These are phyloP conservation scores for Palythoa grandiflora DNA, from an alignment of 92 coral and sea anemone genomes.

Conservation along the genomic window DNA sequence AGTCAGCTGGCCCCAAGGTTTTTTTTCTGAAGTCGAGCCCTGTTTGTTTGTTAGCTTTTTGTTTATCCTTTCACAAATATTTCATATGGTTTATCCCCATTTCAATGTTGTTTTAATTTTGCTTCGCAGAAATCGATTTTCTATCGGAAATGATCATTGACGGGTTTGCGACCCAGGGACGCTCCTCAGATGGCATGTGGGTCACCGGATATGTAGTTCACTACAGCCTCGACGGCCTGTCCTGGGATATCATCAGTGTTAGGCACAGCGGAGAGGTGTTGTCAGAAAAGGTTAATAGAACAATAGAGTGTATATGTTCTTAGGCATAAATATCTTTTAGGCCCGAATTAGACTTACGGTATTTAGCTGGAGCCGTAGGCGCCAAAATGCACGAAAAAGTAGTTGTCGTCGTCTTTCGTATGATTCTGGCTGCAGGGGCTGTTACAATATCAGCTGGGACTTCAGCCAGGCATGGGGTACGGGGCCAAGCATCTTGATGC, in stretches of 20 bases:
- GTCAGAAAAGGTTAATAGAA: constrained; percentile 21
- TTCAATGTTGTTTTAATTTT: background rate
- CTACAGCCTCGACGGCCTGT: constrained; percentile 77
- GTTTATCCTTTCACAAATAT: too few species aligned
- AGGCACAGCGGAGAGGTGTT: constrained; percentile 32
- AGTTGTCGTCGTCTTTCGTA: too few species aligned
- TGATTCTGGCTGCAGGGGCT: too few species aligned
- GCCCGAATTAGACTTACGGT: background rate
- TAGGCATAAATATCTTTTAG: background rate
- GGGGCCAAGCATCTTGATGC: too few species aligned
- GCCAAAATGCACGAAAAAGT: too few species aligned
- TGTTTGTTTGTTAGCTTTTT: too few species aligned
- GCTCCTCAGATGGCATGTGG: constrained; percentile 66
- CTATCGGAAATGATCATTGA: constrained; percentile 77
- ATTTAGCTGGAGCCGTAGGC: too few species aligned
- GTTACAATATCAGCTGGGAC: too few species aligned
- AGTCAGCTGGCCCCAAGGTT: too few species aligned
- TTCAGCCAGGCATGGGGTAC: too few species aligned
- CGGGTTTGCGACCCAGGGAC: constrained; percentile 90
- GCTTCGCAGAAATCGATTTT: constrained; percentile 75
- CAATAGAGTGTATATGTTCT: too few species aligned
- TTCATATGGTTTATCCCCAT: background rate
- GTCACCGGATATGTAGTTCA: constrained; percentile 78
- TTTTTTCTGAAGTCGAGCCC: too few species aligned
- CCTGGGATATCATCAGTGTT: constrained; percentile 81